Conservation (phyloP, 2,113 vertebrate species). For the Rynchops niger region DNA sequence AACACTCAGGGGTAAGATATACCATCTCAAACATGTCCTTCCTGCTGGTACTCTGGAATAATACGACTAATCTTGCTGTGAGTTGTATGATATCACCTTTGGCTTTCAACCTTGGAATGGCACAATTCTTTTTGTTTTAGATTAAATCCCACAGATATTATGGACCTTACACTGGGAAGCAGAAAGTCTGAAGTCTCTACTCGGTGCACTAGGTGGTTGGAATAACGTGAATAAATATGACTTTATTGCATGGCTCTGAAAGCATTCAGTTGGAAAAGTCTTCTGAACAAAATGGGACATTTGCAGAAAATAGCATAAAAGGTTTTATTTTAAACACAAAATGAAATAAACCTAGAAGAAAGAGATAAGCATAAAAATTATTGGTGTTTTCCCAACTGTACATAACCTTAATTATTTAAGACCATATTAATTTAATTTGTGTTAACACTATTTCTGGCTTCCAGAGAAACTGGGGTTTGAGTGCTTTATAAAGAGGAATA, state of each 20-base stretch:
- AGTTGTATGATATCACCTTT: not conserved
- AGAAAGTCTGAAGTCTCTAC: not conserved
- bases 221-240: accelerated
- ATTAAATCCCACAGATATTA: not conserved
- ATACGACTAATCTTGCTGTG: not conserved
- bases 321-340: not conserved
- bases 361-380: not conserved
- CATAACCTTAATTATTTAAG: not conserved
- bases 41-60: not conserved
- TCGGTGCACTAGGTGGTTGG: not conserved
- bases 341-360: not conserved
- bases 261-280: not conserved
- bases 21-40: not conserved
- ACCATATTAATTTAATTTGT: not conserved
- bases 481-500: not conserved
- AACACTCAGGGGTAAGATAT: not conserved
- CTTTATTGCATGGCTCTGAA: not conserved
- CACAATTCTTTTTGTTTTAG: not conserved
- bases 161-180: not conserved
- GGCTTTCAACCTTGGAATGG: not conserved
- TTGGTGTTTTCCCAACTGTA: not conserved
- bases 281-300: not conserved
- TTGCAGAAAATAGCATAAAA: not conserved
- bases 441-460: not conserved
- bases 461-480: not conserved